Evolutionary conservation across 2,797 vertebrate genomes (phyloP).

Genomic region (Telmatherina bonti): DNA sequence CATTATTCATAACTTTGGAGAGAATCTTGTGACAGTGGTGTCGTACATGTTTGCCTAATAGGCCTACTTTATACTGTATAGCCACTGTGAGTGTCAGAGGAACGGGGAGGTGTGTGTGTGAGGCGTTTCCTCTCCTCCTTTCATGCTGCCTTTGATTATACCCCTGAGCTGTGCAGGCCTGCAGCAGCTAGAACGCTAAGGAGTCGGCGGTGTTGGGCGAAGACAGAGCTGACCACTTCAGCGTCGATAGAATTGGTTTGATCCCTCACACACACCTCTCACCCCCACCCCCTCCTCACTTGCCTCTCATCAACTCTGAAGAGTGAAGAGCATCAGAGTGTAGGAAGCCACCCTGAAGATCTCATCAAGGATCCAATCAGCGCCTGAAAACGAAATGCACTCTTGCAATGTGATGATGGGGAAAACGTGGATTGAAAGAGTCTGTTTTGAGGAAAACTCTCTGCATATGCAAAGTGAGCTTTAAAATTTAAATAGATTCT

Average conservation of each 20-base stretch:
- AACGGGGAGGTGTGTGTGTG: conserved; percentile 48
- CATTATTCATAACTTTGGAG: conserved; percentile 72
- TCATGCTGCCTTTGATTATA: conserved; percentile 89
- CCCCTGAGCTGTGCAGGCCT: conserved; percentile 75
- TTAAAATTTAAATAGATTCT: conserved; percentile 73
- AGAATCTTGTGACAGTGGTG: conserved; percentile 31
- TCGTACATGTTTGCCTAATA: conserved; percentile 40
- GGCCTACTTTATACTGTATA: conserved; percentile 17
- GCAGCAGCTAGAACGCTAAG: conserved; percentile 36
- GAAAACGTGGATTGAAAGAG: conserved; percentile 30
- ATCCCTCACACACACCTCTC: conserved; percentile 64
- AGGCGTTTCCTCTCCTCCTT: conserved; percentile 80
- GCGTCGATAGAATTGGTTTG: conserved; percentile 84
- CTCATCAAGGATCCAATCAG: conserved; percentile 87
- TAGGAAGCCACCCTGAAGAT: conserved; percentile 80
- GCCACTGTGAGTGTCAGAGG: conserved; percentile 17
- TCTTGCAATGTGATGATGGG: conserved; percentile 69
- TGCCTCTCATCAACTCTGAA: conserved; percentile 75
- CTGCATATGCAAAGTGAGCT: conserved; percentile 90
- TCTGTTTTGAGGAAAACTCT: conserved; percentile 62
- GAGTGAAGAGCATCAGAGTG: conserved; percentile 72
- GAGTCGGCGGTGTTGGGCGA: conserved; percentile 28
- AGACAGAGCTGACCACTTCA: conserved; percentile 88
- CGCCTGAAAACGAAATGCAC: conserved; percentile 71
- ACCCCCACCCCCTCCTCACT: conserved; percentile 30